Evolutionary conservation across 2,113 vertebrate genomes (phyloP).

Genomic region (Beaufortia kweichowensis): DNA sequence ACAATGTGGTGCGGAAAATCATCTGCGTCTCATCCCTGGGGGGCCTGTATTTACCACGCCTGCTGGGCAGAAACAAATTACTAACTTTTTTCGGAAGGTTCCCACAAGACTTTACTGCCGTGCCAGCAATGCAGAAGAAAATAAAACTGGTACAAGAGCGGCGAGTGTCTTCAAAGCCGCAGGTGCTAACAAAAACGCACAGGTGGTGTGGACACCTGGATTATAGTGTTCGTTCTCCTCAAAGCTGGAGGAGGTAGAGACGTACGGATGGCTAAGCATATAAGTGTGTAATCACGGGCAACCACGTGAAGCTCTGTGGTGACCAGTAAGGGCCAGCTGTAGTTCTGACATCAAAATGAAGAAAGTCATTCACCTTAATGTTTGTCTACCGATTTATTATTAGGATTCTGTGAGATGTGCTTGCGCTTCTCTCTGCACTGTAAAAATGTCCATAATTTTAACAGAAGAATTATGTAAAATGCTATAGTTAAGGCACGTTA

Average conservation of each 20-base stretch:
- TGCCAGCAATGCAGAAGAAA: conserved; percentile 19
- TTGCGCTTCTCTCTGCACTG: not conserved
- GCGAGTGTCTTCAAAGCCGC: conserved; percentile 21
- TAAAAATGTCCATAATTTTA: too few species aligned
- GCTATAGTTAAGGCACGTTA: too few species aligned
- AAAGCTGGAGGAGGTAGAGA: not conserved
- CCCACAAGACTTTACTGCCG: conserved; percentile 39
- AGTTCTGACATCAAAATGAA: conserved; percentile 16
- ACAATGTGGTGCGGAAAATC: conserved; percentile 50
- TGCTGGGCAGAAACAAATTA: conserved; percentile 50
- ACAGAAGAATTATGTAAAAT: too few species aligned
- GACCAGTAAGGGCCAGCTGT: not conserved
- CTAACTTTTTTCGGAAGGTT: conserved; percentile 48
- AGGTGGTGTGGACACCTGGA: conserved; percentile 29
- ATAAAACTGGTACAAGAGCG: conserved; percentile 34
- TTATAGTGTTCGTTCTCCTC: not conserved
- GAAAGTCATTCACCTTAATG: conserved; percentile 10
- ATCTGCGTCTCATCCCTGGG: conserved; percentile 43
- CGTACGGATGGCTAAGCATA: not conserved
- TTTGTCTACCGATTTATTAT: not conserved
- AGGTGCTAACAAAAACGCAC: conserved; percentile 18
- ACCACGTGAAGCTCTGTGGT: not conserved
- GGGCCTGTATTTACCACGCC: conserved; percentile 51
- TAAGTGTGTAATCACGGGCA: not conserved
- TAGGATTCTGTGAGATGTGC: not conserved